These are phyloP conservation scores for Archocentrus centrarchus DNA, from an alignment of 2,113 vertebrate species.

Conservation along the genomic window DNA sequence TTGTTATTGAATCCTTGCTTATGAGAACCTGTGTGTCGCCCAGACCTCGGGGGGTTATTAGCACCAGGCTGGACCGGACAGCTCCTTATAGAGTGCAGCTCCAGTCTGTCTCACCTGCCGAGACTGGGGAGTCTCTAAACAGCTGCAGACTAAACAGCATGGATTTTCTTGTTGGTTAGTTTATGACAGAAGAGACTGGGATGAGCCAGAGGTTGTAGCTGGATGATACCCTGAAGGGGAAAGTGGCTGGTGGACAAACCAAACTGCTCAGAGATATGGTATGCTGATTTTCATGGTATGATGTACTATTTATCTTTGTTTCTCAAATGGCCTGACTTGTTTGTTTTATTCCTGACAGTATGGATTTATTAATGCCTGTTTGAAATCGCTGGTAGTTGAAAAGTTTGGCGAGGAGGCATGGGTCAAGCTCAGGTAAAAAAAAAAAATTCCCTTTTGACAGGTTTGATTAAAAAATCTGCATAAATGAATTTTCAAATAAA, in stretches of 20 bases:
- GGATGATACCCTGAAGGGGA: neutral
- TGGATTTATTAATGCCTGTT: slow-evolving; percentile 83
- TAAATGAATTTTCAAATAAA: neutral
- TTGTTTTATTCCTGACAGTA: slow-evolving; percentile 59
- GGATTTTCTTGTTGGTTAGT: neutral
- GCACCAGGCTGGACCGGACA: neutral
- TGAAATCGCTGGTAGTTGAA: slow-evolving; percentile 76
- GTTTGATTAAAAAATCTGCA: neutral
- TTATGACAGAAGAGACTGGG: neutral
- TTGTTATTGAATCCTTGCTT: neutral
- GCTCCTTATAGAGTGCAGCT: neutral
- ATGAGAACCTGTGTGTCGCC: neutral
- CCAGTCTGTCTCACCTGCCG: no score
- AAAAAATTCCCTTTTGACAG: neutral
- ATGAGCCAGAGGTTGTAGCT: neutral
- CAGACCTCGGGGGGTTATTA: neutral
- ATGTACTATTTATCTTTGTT: neutral
- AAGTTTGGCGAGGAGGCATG: slow-evolving; percentile 79
- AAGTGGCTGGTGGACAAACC: neutral
- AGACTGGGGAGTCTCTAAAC: slow-evolving; percentile 1
- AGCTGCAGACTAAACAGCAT: neutral
- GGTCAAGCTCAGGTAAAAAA: slow-evolving; percentile 82
- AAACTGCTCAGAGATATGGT: slow-evolving; percentile 13
- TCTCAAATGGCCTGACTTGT: neutral
- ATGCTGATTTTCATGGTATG: neutral